Evolutionary conservation across 1,140 invertebrate genomes (phyloP).

Genomic region (Trachymyrmex septentrionalis): DNA sequence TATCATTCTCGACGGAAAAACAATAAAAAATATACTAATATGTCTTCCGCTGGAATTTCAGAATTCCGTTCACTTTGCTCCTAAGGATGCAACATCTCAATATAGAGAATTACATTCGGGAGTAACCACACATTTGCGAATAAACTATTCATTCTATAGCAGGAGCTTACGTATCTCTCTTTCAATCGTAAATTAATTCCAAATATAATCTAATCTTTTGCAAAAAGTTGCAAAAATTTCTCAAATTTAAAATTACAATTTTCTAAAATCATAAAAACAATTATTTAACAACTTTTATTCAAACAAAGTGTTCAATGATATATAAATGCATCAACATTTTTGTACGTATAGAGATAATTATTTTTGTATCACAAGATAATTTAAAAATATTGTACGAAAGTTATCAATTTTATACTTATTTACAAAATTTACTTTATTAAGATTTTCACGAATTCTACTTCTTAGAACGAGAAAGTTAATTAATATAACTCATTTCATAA

Average conservation of each 20-base stretch:
- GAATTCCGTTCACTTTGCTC: conserved; percentile 42
- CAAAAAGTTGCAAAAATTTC: not conserved
- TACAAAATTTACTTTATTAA: not conserved
- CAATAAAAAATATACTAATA: conserved; percentile 62
- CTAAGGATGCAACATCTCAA: not conserved
- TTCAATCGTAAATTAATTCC: not conserved
- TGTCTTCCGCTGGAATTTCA: not conserved
- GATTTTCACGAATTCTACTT: not conserved
- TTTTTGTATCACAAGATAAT: not conserved
- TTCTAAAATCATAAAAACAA: not conserved
- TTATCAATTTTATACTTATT: not conserved
- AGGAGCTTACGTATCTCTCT: not conserved
- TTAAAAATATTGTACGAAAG: not conserved
- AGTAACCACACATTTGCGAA: not conserved
- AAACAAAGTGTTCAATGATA: not conserved
- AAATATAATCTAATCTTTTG: not conserved
- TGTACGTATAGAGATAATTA: not conserved
- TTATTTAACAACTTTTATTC: not conserved
- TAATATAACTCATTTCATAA: not conserved
- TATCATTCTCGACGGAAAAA: conserved; percentile 24
- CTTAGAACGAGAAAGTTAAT: not conserved
- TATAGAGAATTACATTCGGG: not conserved
- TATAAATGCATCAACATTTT: not conserved
- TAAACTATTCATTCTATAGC: not conserved
- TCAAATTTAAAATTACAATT: not conserved